Evolutionary conservation across 2,797 vertebrate species (phyloP), one percentile per base, ranked within the genome.

Genomic region (Petrocephalus sullivani): DNA sequence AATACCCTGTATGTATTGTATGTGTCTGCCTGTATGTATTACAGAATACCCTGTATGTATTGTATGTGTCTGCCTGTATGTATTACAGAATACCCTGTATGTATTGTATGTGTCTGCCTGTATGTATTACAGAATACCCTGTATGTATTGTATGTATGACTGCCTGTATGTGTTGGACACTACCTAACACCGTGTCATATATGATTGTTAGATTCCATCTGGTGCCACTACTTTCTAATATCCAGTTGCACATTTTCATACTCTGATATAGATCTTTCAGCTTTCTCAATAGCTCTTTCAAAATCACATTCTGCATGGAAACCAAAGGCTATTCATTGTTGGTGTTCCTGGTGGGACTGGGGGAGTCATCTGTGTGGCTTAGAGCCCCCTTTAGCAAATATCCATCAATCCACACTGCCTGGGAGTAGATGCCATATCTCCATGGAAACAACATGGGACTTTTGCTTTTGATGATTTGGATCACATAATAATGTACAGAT

Each of bases 341-440:
- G 89, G 89, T 88, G 88, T 53, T 67, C 89, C 60, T 84, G 14
- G 5, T 54, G 88, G 87, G 89, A 85, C 14, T n/a, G 53, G 37
- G 37, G 37, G 86, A 87, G 89, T 93, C 93, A 92, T 93, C 92
- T 93, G 92, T 71, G 28, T 53, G 82, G 82, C 64, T 41, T 89
- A 89, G 78, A 60, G 81, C 88, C 91, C 88, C 86, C 88, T n/a
- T 92, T 92, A 91, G 94, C 93, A 53, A 56, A 71, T 51, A 67
- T 93, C 91, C 92, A 87, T 94, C 93, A 92, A 90, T 64, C 83
- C 58, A 90, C 93, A 91, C 91, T 91, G 92, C 49, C 10, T 85
- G 82, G 53, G n/a, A 16, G 23, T 28, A 56, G 53, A 85, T 51
- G 23, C 92, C 92, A 90, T 46, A 87, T 94, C 85, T 75, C 94